Evolutionary conservation across 2,888 invertebrate genomes (phyloP), one percentile per base, ranked within the genome.

Genomic region (Idaea dimidiata): DNA sequence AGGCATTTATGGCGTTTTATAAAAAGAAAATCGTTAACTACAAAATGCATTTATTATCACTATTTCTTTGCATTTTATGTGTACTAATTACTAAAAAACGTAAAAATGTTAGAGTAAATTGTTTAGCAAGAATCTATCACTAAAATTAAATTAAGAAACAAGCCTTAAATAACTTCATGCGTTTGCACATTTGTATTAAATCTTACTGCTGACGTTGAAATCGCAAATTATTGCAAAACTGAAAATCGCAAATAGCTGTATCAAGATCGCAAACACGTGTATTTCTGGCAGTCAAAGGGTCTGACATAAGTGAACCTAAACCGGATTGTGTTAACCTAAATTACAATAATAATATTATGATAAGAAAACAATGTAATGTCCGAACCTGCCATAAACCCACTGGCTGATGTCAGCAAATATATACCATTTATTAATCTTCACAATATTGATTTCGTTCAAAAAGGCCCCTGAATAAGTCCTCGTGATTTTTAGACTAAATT

Each of bases 1-100:
- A 43, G 14, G 43, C 43, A 43, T 43, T 43, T 43, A 43, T 43
- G 10, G 43, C 43, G 14, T 24, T 18, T 56, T 56, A 24, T 56
- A 56, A 56, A 56, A 17, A 56, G 53, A 18, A 59, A 43, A 33
- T 53, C 17, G 31, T 59, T 53, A 60, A 43, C 17, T 56, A 57
- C 43, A 60, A 60, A 60, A 60, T 60, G 43, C 43, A 60, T 60
- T 56, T 32, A 24, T 43, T 43, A 43, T 10, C 43, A 43, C 14
- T 43, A 43, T 43, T 43, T 43, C 8, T 7, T 43, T 43, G 43
- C 43, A 43, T 43, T 33, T 43, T 43, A 43, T 43, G 43, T 43
- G 10, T 43, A 43, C 43, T 43, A 43, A 7, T 43, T 43, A 43
- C 10, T 43, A 43, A 43, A 8, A 43, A 43, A 14, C 10, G 1